Base-by-base conservation (phyloP, 2,797 vertebrate species). In the Nyctibius grandis region DNA sequence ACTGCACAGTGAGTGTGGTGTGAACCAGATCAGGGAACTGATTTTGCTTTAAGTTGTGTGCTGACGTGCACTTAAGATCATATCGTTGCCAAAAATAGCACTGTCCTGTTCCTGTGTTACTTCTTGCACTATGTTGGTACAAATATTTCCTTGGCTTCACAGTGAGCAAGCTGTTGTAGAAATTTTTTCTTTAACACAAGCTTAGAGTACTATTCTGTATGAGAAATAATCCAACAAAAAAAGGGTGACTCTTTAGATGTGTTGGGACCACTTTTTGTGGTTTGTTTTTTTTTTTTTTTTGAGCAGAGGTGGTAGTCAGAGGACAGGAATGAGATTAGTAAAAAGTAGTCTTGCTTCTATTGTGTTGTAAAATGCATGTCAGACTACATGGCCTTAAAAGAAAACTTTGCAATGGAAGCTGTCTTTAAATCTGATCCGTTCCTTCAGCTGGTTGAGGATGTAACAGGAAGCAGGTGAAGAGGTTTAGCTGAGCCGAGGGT, bases 71-170 rank as follows among this genome's bases (percentile, higher is more conserved):
- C 69, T 92, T 60, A 61, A 0, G 18, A 76, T 85, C 29, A 7
- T 74, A 50, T 42, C 3, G 38, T 60, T 90, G 95, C 95, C 88
- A 81, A 89, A 97, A 97, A 95, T 95, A 97, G 91, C 25, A 7
- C 57, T 89, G 82, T 77, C 94, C 81, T 80, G 88, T 82, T 95
- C 82, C 95, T 80, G 75, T 85, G 68, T 94, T 91, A 64, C 88
- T 88, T 89, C 79, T 94, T 95, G 89, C 94, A 50, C 89, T 91
- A 1, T 68, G 68, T 36, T 72, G 82, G 85, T 95, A 84, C 76
- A 78, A 75, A 22, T 34, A 20, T 42, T 91, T 56, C 48, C 85
- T 83, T 53, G 79, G 70, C 85, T 83, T 80, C 68, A 8, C 61
- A 17, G 88, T 25, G 88, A 53, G 48, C 72, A 31, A 79, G n/a